Conservation (phyloP, 92 coral and sea anemone genomes). For the Chrysogorgia sp. region DNA sequence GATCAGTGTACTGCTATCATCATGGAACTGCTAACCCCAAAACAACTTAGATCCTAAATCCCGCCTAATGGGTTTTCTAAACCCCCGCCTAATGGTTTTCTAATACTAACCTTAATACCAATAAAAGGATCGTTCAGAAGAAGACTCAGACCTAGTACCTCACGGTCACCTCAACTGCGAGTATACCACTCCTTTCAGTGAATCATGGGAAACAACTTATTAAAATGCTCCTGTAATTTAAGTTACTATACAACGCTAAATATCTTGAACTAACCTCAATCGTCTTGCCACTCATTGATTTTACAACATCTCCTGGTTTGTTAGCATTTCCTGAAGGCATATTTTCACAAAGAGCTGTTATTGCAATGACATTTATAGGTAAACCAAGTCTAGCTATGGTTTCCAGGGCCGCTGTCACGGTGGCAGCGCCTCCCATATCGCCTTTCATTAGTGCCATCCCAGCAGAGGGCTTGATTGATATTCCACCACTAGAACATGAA, state of each 20-base stretch:
- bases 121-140: too few species aligned
- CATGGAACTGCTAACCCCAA: too few species aligned
- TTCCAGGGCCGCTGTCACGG: conserved; percentile 84
- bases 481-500: conserved; percentile 75
- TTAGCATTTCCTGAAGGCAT: conserved; percentile 86
- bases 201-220: too few species aligned
- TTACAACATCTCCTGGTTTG: conserved; percentile 96
- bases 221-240: background rate
- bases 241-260: background rate
- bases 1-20: too few species aligned
- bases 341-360: conserved; percentile 88
- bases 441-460: conserved; percentile 88
- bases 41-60: too few species aligned
- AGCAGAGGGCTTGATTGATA: conserved; percentile 86
- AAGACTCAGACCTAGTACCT: too few species aligned
- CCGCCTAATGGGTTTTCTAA: too few species aligned
- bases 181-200: too few species aligned
- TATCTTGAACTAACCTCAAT: conserved; percentile 76
- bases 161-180: too few species aligned
- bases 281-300: conserved; percentile 89
- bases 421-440: conserved; percentile 99
- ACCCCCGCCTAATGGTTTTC: too few species aligned
- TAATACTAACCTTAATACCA: too few species aligned
- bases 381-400: conserved; percentile 79
- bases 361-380: conserved; percentile 86